phyloP scores from a whole-genome alignment of 2,113 vertebrate species.

The Sinocyclocheilus anophthalmus region DNA sequence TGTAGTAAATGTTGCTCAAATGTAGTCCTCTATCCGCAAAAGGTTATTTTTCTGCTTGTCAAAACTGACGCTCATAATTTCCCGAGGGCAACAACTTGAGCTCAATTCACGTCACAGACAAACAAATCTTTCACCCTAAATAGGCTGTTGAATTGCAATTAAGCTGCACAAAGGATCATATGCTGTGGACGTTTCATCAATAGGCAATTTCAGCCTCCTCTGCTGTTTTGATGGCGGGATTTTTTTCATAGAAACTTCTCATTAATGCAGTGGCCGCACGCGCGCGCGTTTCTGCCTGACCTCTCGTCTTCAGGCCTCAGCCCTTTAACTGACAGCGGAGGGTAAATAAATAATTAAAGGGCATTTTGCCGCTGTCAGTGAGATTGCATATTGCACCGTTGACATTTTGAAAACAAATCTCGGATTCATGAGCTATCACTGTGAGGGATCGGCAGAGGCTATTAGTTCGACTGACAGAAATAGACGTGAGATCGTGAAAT shows the following conservation, averaged over 20 bases:
- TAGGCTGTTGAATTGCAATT: constrained; percentile 25
- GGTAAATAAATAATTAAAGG: constrained; percentile 72
- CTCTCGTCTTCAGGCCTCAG: constrained; percentile 43
- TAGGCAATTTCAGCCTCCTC: constrained; percentile 20
- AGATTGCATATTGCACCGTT: constrained; percentile 82
- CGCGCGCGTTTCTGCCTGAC: not conserved
- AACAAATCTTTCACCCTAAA: constrained; percentile 2
- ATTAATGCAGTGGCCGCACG: constrained; percentile 4
- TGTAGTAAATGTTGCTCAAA: not conserved
- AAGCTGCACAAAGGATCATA: constrained; percentile 1
- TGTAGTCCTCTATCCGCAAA: not conserved
- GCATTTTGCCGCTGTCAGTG: constrained; percentile 84
- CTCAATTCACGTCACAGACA: not conserved
- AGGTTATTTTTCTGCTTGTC: constrained; percentile 12
- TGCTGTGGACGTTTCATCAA: constrained; percentile 31
- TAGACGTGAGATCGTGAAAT: constrained; percentile 90
- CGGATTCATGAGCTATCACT: constrained; percentile 87
- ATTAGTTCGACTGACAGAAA: constrained; percentile 89
- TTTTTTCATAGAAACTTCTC: constrained; percentile 35
- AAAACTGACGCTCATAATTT: not conserved
- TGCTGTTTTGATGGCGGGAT: not conserved
- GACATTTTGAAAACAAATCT: constrained; percentile 86
- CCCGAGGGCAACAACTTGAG: not conserved
- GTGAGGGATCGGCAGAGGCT: constrained; percentile 83
- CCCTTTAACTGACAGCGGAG: constrained; percentile 65